A percentile compares a stretch with the other conserved stretches of the same genome.
Conservation (phyloP, 2,888 invertebrate species). For the Callinectes sapidus region DNA sequence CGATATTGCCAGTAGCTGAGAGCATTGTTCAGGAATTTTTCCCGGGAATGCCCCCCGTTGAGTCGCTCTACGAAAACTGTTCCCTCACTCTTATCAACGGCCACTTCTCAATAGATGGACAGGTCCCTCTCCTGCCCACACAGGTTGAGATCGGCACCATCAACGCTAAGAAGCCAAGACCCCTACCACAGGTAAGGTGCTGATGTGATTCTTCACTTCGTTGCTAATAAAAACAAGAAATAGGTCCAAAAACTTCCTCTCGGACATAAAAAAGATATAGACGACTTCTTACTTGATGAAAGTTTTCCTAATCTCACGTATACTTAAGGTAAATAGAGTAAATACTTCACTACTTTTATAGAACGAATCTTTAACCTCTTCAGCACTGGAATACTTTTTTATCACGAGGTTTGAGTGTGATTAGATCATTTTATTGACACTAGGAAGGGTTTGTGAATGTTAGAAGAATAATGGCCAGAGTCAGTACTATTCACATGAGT, state of each 20-base stretch:
- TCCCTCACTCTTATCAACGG: constrained; percentile 62
- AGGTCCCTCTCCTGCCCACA: constrained; percentile 63
- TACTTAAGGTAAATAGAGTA: too few relatives aligned
- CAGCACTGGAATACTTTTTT: too few relatives aligned
- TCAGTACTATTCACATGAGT: too few relatives aligned
- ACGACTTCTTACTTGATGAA: too few relatives aligned
- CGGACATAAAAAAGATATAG: not conserved
- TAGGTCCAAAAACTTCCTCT: not conserved
- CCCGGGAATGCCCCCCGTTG: constrained; percentile 35
- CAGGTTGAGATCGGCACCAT: constrained; percentile 68
- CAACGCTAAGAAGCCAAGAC: constrained; percentile 39
- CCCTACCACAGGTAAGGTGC: constrained; percentile 57
- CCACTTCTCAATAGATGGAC: constrained; percentile 54
- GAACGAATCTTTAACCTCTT: too few relatives aligned
- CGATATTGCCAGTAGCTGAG: not conserved
- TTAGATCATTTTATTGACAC: too few relatives aligned
- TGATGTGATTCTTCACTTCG: too few relatives aligned
- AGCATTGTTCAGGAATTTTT: constrained; percentile 36
- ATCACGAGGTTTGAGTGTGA: too few relatives aligned
- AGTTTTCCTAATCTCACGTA: too few relatives aligned
- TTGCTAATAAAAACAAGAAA: not conserved
- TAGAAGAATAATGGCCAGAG: too few relatives aligned
- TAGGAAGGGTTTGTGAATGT: too few relatives aligned
- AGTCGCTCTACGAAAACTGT: constrained; percentile 30
- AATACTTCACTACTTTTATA: too few relatives aligned